Conservation (phyloP, 2,888 invertebrate genomes). For the Campoletis raptor region DNA sequence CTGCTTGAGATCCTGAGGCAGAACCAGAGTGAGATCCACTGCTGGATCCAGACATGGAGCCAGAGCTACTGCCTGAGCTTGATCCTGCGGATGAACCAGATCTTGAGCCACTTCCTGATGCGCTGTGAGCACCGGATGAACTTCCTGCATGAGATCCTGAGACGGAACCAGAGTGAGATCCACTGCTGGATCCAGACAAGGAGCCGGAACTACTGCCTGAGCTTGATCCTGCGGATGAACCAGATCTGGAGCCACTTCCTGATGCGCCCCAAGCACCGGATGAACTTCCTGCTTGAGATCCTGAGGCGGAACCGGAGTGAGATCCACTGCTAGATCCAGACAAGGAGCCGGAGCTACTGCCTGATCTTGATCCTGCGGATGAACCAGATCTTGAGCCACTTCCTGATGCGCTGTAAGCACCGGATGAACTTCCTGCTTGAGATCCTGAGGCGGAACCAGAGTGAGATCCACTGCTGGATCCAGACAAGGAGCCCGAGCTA, state of each 20-base stretch:
- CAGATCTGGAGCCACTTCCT: background rate
- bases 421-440: background rate
- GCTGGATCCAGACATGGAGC: background rate
- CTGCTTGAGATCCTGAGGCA: background rate
- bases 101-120: too few species aligned
- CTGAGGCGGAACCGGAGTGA: background rate
- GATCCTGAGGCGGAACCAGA: background rate
- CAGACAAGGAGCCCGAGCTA: background rate
- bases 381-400: background rate
- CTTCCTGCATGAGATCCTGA: too few species aligned
- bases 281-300: background rate
- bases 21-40: background rate
- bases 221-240: too few species aligned
- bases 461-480: too few species aligned
- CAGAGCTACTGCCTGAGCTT: background rate
- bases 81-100: slow-evolving; percentile 3
- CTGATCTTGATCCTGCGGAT: background rate
- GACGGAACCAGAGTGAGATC: background rate
- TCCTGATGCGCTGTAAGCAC: background rate
- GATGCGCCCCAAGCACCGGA: background rate
- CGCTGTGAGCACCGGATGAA: too few species aligned
- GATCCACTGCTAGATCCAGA: too few species aligned
- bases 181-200: background rate
- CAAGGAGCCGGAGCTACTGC: background rate
- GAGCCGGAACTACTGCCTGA: too few species aligned